These are phyloP conservation scores for Pheosia gnoma DNA, from an alignment of 2,888 invertebrate genomes.

Conservation along the genomic window DNA sequence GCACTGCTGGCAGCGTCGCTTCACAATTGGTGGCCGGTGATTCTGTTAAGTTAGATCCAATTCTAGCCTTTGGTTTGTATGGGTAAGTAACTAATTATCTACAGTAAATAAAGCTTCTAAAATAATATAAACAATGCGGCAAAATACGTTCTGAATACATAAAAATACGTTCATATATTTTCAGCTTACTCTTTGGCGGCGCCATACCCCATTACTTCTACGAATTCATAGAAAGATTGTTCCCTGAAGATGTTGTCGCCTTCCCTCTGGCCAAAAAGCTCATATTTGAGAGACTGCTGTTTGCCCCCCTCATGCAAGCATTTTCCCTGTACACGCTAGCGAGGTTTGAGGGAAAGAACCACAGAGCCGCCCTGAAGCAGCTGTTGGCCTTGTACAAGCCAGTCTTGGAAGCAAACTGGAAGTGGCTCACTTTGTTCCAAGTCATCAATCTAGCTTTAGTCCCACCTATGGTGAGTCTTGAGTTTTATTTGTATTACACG, in stretches of 20 bases:
- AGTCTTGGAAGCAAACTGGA: constrained; percentile 89
- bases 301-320: constrained; percentile 88
- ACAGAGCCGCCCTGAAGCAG: constrained; percentile 85
- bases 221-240: constrained; percentile 83
- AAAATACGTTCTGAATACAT: not conserved
- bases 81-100: constrained; percentile 83
- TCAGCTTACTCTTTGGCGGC: constrained; percentile 91
- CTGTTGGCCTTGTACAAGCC: constrained; percentile 86
- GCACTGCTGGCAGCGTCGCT: constrained; percentile 88
- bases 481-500: too few relatives aligned
- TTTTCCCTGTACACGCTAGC: constrained; percentile 90
- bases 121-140: too few relatives aligned
- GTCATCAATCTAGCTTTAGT: constrained; percentile 89
- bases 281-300: constrained; percentile 88
- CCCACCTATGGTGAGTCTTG: constrained; percentile 88
- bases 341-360: constrained; percentile 90
- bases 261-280: constrained; percentile 85
- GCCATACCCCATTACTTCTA: constrained; percentile 92
- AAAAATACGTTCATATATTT: constrained; percentile 19
- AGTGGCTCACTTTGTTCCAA: constrained; percentile 89
- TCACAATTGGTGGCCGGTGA: constrained; percentile 89
- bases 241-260: constrained; percentile 84
- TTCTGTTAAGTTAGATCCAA: constrained; percentile 85
- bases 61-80: constrained; percentile 89
- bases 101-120: too few relatives aligned